These are phyloP conservation scores for Ptiloglossa arizonensis DNA, from an alignment of 1,140 invertebrate genomes.

Conservation along the genomic window DNA sequence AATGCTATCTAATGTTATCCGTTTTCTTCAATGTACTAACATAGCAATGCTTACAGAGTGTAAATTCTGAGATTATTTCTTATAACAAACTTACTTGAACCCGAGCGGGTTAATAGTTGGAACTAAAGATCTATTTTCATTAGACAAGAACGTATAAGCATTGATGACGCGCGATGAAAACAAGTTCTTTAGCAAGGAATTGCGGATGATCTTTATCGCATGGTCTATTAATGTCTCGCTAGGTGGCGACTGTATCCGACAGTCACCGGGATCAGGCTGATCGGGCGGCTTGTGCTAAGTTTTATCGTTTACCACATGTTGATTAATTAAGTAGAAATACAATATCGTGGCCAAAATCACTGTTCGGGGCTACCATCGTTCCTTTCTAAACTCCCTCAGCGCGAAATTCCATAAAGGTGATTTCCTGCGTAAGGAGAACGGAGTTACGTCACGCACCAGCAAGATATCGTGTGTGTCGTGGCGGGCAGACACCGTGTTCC, in stretches of 20 bases:
- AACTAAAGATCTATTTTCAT: slow-evolving; percentile 23
- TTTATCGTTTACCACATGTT: slow-evolving; percentile 74
- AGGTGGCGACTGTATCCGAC: slow-evolving; percentile 66
- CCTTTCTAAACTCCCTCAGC: slow-evolving; percentile 39
- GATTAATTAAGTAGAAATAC: slow-evolving; percentile 66
- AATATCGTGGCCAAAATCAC: slow-evolving; percentile 47
- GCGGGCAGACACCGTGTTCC: slow-evolving; percentile 37
- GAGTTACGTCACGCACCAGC: slow-evolving; percentile 66
- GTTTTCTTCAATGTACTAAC: not conserved
- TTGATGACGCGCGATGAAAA: slow-evolving; percentile 9
- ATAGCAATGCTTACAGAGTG: not conserved
- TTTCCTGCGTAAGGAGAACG: slow-evolving; percentile 41
- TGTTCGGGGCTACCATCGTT: slow-evolving; percentile 41
- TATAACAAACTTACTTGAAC: not conserved
- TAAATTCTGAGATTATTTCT: not conserved
- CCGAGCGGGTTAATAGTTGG: not conserved
- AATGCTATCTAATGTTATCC: too few relatives aligned
- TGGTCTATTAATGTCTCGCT: slow-evolving; percentile 15
- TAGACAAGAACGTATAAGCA: not conserved
- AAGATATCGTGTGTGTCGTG: slow-evolving; percentile 58
- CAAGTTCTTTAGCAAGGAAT: slow-evolving; percentile 6
- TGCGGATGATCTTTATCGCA: slow-evolving; percentile 38
- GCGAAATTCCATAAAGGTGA: slow-evolving; percentile 31
- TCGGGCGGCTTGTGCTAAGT: slow-evolving; percentile 69
- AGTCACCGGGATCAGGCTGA: slow-evolving; percentile 72